Percentiles rank a stretch among this genome's conserved stretches.
Evolutionary conservation across 2,888 invertebrate species (phyloP).

Genomic region (Altica lythri): DNA sequence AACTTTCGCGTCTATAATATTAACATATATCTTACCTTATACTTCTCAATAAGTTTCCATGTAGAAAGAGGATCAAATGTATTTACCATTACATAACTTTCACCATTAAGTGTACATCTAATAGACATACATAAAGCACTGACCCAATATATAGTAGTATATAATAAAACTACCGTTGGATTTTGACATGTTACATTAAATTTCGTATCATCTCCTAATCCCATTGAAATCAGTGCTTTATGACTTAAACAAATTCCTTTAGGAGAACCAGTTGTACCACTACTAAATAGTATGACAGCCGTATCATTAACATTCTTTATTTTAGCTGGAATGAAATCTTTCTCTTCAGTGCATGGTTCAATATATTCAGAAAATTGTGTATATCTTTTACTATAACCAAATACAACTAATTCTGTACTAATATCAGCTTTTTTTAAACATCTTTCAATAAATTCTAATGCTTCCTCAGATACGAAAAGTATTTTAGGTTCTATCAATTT

Average conservation of each 20-base stretch:
- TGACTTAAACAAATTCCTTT: conserved; percentile 46
- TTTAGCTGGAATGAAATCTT: conserved; percentile 37
- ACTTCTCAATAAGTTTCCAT: conserved; percentile 30
- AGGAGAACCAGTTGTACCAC: conserved; percentile 48
- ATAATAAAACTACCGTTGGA: conserved; percentile 2
- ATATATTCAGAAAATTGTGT: conserved; percentile 32
- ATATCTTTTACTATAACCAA: conserved; percentile 40
- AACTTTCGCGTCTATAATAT: too few relatives aligned
- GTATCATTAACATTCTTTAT: conserved; percentile 35
- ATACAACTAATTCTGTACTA: conserved; percentile 40
- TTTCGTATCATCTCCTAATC: not conserved
- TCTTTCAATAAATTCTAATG: conserved; percentile 26
- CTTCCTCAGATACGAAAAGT: conserved; percentile 33
- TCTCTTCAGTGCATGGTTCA: conserved; percentile 31
- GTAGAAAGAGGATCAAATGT: conserved; percentile 23
- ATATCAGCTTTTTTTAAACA: conserved; percentile 35
- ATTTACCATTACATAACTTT: conserved; percentile 13
- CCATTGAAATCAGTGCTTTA: conserved; percentile 9
- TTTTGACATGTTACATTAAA: not conserved
- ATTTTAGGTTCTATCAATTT: conserved; percentile 33
- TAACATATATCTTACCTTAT: conserved; percentile 24
- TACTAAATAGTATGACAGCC: conserved; percentile 46
- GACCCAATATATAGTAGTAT: conserved; percentile 27
- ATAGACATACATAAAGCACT: conserved; percentile 3
- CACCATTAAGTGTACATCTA: conserved; percentile 9